These are phyloP conservation scores for Cephus runcator DNA, from an alignment of 2,888 invertebrate species.

Conservation along the genomic window DNA sequence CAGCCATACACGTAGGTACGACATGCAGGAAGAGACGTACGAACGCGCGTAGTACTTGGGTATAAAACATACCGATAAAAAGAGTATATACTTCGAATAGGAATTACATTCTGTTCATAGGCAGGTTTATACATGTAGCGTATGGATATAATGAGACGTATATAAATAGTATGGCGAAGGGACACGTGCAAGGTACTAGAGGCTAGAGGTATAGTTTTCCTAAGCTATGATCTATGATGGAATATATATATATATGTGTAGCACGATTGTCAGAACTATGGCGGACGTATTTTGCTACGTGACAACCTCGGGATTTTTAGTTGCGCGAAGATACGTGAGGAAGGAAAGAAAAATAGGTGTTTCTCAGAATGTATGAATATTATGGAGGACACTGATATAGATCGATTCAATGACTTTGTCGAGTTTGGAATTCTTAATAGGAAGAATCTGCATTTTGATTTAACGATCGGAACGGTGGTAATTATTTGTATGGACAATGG, in stretches of 20 bases:
- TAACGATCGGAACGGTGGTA: not conserved
- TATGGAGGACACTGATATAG: not conserved
- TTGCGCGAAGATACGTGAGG: not conserved
- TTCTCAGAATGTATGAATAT: not conserved
- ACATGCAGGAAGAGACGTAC: not conserved
- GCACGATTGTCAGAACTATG: not conserved
- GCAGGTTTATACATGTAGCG: too few relatives aligned
- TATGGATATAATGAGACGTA: too few relatives aligned
- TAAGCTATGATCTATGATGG: not conserved
- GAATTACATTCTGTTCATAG: not conserved
- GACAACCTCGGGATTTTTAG: not conserved
- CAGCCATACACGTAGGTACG: conserved; percentile 19
- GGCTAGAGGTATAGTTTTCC: not conserved
- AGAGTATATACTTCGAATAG: not conserved
- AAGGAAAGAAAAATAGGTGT: not conserved
- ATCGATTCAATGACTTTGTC: not conserved
- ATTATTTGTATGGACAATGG: not conserved
- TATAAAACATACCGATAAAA: not conserved
- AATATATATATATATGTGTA: not conserved
- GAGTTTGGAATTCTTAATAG: not conserved
- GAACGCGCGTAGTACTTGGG: not conserved
- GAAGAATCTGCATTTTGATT: not conserved
- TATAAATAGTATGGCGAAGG: not conserved
- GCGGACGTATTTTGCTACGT: not conserved
- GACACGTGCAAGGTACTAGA: not conserved